phyloP scores from a whole-genome alignment of 2,797 vertebrate species.

The Arnoldichthys spilopterus region DNA sequence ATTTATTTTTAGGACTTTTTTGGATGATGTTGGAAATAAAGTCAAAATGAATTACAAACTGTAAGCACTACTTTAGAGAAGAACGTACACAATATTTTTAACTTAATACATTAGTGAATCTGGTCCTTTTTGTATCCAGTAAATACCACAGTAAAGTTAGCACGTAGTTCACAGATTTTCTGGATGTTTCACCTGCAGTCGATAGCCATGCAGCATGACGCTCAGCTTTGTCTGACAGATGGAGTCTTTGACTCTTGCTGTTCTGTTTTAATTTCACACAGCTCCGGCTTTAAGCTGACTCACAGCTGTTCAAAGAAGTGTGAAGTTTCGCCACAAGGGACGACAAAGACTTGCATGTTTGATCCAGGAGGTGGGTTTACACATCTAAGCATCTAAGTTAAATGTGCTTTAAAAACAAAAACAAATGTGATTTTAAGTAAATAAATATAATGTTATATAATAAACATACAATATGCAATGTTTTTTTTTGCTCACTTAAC shows the following conservation, averaged over 20 bases:
- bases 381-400: slow-evolving; percentile 1
- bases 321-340: slow-evolving; percentile 6
- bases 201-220: not conserved
- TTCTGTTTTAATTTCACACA: slow-evolving; percentile 8
- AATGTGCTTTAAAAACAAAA: not conserved
- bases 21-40: too few relatives aligned
- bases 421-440: too few relatives aligned
- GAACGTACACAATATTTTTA: too few relatives aligned
- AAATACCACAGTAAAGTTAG: not conserved
- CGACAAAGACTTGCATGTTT: not conserved
- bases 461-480: not conserved
- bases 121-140: not conserved
- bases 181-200: not conserved
- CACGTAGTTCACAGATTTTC: not conserved
- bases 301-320: slow-evolving; percentile 8
- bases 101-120: too few relatives aligned
- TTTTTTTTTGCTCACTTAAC: too few relatives aligned
- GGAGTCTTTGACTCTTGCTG: not conserved
- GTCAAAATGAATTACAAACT: too few relatives aligned
- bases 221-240: not conserved
- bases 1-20: too few relatives aligned
- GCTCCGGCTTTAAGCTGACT: slow-evolving; percentile 13
- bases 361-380: slow-evolving; percentile 13
- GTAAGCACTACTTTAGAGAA: too few relatives aligned
- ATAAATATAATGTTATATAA: not conserved